phyloP scores from a whole-genome alignment of 2,797 vertebrate genomes.

The Dipus sagitta region DNA sequence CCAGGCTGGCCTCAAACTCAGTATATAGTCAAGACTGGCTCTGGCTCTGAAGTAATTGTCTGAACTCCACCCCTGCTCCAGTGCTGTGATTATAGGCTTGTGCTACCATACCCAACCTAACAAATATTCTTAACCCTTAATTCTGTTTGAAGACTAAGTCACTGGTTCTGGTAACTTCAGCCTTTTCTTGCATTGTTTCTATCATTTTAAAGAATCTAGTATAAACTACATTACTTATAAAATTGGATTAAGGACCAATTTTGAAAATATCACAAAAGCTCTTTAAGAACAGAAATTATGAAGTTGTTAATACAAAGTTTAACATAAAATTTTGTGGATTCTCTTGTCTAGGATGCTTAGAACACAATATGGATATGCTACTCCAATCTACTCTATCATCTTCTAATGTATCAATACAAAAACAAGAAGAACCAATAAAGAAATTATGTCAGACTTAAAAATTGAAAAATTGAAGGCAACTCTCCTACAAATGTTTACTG shows the following conservation, averaged over 20 bases:
- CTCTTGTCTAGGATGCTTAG: conserved; percentile 12
- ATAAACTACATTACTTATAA: not conserved
- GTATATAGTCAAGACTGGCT: not conserved
- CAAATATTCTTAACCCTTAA: not conserved
- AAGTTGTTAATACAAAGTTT: conserved; percentile 24
- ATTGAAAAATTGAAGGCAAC: not conserved
- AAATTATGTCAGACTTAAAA: not conserved
- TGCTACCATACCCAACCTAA: not conserved
- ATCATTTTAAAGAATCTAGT: not conserved
- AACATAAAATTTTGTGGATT: not conserved
- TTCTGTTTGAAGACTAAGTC: not conserved
- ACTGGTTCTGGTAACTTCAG: not conserved
- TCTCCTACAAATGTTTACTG: not conserved
- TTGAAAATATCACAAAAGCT: conserved; percentile 15
- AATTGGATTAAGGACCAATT: not conserved
- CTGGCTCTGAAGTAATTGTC: not conserved
- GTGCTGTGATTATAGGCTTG: not conserved
- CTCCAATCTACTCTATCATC: not conserved
- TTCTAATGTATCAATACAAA: not conserved
- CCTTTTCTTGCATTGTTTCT: not conserved
- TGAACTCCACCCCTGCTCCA: not conserved
- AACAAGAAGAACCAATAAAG: not conserved
- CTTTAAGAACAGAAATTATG: not conserved
- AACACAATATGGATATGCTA: not conserved
- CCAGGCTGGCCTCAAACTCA: no score